Percentiles rank a stretch among this genome's conserved stretches.
Conservation (phyloP, 2,888 invertebrate genomes). For the Osmoderma eremita region DNA sequence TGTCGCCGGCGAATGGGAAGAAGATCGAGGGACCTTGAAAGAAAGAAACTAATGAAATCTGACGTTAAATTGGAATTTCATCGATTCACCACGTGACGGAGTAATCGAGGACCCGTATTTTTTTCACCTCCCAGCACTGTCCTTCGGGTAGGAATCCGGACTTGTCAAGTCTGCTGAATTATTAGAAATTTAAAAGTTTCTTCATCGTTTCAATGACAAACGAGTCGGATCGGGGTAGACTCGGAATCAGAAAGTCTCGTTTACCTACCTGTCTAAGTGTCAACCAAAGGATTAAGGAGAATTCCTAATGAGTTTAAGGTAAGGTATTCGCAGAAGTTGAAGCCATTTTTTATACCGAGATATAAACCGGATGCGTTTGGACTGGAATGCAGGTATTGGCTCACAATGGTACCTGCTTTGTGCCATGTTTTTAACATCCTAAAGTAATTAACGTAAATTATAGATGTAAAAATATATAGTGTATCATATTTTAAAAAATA, state of each 20-base stretch:
- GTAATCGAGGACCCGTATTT: slow-evolving; percentile 54
- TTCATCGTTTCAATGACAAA: background rate
- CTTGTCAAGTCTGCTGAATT: background rate
- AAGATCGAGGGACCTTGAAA: slow-evolving; percentile 20
- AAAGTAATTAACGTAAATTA: too few species aligned
- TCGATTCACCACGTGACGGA: slow-evolving; percentile 54
- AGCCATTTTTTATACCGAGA: background rate
- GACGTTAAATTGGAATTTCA: slow-evolving; percentile 58
- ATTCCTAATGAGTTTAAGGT: background rate
- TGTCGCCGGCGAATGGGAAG: slow-evolving; percentile 1
- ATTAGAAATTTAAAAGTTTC: background rate
- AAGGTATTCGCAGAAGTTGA: background rate
- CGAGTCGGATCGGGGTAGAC: background rate
- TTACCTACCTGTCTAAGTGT: slow-evolving; percentile 3
- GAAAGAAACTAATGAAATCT: slow-evolving; percentile 52
- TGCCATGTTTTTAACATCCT: too few species aligned
- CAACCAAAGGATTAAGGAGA: background rate
- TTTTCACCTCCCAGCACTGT: background rate
- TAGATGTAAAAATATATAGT: too few species aligned
- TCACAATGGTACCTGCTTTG: too few species aligned
- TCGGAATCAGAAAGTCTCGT: background rate
- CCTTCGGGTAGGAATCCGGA: background rate
- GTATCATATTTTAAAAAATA: too few species aligned
- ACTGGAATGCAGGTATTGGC: too few species aligned
- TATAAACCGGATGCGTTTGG: background rate